Evolutionary conservation across 2,113 vertebrate species (phyloP).

Genomic region (Eonycteris spelaea): DNA sequence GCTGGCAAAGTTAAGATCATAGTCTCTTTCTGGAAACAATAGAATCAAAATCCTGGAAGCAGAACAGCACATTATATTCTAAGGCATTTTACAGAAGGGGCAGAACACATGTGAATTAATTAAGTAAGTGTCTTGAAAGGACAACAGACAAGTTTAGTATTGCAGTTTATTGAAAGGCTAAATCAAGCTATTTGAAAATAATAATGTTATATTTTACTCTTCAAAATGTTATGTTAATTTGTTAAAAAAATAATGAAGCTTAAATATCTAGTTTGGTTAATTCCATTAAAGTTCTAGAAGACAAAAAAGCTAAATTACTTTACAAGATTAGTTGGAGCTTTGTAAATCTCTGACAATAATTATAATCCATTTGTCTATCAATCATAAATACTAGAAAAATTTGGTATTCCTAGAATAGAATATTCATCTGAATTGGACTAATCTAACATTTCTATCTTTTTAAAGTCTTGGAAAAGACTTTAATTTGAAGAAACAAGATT

Average conservation of each 20-base stretch:
- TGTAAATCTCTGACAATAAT: background rate
- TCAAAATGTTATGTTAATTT: background rate
- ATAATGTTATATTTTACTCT: background rate
- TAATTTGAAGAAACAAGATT: background rate
- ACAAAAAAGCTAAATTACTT: slow-evolving; percentile 14
- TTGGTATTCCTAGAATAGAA: background rate
- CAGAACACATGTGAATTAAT: slow-evolving; percentile 33
- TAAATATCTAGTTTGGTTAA: background rate
- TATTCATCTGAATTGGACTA: background rate
- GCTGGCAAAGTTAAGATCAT: slow-evolving; percentile 51
- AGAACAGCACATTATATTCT: background rate
- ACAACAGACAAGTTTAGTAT: background rate
- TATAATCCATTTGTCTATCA: background rate
- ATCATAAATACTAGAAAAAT: background rate
- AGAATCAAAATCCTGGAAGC: slow-evolving; percentile 36
- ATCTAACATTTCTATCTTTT: background rate
- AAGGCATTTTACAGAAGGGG: background rate
- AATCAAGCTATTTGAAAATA: background rate
- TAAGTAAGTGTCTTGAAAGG: background rate
- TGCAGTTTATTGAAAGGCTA: background rate
- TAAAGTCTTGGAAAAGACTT: background rate
- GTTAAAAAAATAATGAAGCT: slow-evolving; percentile 12
- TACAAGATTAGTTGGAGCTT: background rate
- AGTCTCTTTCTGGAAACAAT: slow-evolving; percentile 45
- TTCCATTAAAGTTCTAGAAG: background rate